Base-by-base conservation (phyloP, 1,140 invertebrate species). In the Andricus grossulariae region DNA sequence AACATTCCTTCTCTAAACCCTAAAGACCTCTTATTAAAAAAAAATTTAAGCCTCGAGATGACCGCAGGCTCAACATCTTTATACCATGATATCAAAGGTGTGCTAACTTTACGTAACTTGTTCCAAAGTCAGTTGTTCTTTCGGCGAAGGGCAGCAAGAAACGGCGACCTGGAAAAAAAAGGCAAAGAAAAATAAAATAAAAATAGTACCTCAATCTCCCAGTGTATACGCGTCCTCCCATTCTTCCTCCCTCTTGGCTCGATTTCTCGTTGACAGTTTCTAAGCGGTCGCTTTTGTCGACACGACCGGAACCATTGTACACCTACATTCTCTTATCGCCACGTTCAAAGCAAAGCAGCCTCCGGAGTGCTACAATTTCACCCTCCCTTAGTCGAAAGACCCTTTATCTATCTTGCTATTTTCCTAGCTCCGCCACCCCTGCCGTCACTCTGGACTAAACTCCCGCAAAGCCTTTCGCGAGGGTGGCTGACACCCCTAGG, bases 341-440 rank as follows among this genome's bases (percentile, higher is more conserved):
- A 51, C 50, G 78, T 54, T 74, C 71, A 21, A 82, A 82, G 75
- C 78, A 80, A 82, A 80, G 79, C 78, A 82, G 77, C 78, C 78
- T 55, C 76, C 51, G 73, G 66, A 81, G 77, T 76, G 81, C 82
- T 78, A 80, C 77, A 81, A 80, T 82, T 81, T 80, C 54, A 66
- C 21, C 60, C 60, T 45, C 60, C 32, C 60, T 60, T 60, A 60
- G 21, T 72, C 73, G 73, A 81, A 85, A 86, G 82, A 81, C 81
- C 80, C 83, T 87, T 86, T 85, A 83, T 83, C 84, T 84, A 84
- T 86, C 83, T 83, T 87, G 83, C 86, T 89, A 89, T 90, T 88
- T 90, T 88, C 83, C 84, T 81, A 87, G 86, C 84, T 86, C 80
- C 77, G 77, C 82, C 80, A 83, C 82, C 83, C 73, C 71, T 73